Percentiles rank a stretch among this genome's conserved stretches.
phyloP scores from a whole-genome alignment of 1,140 invertebrate species.

The Papilio glaucus region DNA sequence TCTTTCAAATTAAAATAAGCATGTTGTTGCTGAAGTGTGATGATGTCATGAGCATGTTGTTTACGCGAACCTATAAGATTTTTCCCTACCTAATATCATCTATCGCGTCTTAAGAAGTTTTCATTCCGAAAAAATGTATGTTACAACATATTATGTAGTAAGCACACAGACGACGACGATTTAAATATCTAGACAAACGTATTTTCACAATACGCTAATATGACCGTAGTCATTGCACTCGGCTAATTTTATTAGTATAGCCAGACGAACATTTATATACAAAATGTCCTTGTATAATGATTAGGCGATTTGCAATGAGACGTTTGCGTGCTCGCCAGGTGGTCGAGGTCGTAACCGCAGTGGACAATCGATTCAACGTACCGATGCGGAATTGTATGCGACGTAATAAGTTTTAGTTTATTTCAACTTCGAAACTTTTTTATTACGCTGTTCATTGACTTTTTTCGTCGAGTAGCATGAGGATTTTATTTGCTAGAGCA shows the following conservation, averaged over 20 bases:
- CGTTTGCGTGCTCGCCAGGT: conserved; percentile 68
- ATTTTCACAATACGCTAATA: background rate
- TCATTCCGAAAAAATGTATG: too few relatives aligned
- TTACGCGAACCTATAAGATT: too few relatives aligned
- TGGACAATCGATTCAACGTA: conserved; percentile 76
- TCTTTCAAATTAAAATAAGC: too few relatives aligned
- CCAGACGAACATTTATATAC: conserved; percentile 45
- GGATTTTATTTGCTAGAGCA: background rate
- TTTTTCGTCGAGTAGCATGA: conserved; percentile 1
- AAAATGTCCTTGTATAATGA: conserved; percentile 56
- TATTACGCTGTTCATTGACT: conserved; percentile 38
- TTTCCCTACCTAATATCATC: too few relatives aligned
- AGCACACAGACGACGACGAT: too few relatives aligned
- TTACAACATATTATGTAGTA: too few relatives aligned
- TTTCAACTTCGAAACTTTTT: conserved; percentile 46
- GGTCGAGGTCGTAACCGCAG: conserved; percentile 71
- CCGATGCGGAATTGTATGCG: conserved; percentile 71
- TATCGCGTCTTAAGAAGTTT: too few relatives aligned
- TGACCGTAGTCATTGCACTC: background rate
- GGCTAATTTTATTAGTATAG: conserved; percentile 15
- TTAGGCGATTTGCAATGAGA: conserved; percentile 57
- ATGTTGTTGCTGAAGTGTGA: too few relatives aligned
- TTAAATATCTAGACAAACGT: background rate
- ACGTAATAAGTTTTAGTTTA: conserved; percentile 64
- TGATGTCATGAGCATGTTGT: too few relatives aligned